phyloP scores from a whole-genome alignment of 2,113 vertebrate species.

The Tympanuchus pallidicinctus region DNA sequence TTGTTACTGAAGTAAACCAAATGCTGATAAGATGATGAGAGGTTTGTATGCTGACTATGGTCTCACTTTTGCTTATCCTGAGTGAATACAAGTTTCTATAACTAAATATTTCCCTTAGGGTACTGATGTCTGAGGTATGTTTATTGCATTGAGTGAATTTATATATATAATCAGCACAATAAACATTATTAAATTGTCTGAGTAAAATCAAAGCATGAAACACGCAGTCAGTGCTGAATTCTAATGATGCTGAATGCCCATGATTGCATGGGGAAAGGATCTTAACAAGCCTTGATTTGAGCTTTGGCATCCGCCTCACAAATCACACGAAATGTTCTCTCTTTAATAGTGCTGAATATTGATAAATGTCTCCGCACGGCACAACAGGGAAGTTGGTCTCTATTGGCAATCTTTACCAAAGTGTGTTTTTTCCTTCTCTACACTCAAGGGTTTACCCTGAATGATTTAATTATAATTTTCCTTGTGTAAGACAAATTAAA shows the following conservation, averaged over 20 bases:
- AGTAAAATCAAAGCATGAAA: slow-evolving; percentile 77
- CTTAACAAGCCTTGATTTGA: slow-evolving; percentile 79
- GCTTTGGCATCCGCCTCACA: slow-evolving; percentile 75
- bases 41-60: slow-evolving; percentile 61
- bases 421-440: slow-evolving; percentile 78
- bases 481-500: slow-evolving; percentile 96
- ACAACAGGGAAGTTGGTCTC: slow-evolving; percentile 80
- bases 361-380: slow-evolving; percentile 79
- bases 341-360: slow-evolving; percentile 78
- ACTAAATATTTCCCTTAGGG: slow-evolving; percentile 65
- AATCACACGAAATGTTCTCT: slow-evolving; percentile 76
- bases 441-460: slow-evolving; percentile 89
- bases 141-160: slow-evolving; percentile 73
- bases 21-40: slow-evolving; percentile 53
- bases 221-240: slow-evolving; percentile 72
- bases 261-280: slow-evolving; percentile 71
- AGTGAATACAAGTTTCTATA: slow-evolving; percentile 53
- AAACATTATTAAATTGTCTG: slow-evolving; percentile 80
- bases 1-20: slow-evolving; percentile 22
- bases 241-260: slow-evolving; percentile 75
- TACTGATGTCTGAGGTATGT: slow-evolving; percentile 66
- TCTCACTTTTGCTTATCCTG: slow-evolving; percentile 48
- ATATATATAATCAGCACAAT: slow-evolving; percentile 79
- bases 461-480: slow-evolving; percentile 98
- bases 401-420: slow-evolving; percentile 81